These are phyloP conservation scores for Crotophaga sulcirostris DNA, from an alignment of 2,113 vertebrate species.

Conservation along the genomic window DNA sequence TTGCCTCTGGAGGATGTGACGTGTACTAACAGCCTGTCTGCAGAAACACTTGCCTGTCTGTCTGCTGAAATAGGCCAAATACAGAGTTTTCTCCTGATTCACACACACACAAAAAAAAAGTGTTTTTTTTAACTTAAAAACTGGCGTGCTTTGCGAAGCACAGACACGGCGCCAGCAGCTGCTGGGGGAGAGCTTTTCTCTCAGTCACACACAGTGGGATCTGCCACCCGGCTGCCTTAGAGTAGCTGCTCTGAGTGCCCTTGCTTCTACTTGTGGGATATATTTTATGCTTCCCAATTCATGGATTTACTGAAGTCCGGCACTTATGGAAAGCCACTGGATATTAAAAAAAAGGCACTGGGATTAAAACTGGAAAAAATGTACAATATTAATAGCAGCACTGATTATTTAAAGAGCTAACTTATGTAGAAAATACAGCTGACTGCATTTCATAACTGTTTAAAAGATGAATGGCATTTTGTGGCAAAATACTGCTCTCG, in stretches of 20 bases:
- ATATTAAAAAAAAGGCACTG: neutral
- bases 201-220: neutral
- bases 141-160: accelerated
- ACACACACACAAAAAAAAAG: neutral
- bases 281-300: neutral
- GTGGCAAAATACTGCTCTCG: neutral
- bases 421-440: neutral
- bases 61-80: neutral
- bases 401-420: neutral
- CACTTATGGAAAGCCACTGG: neutral
- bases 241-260: neutral
- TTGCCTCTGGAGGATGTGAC: conserved; percentile 31
- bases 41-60: conserved; percentile 30
- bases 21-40: neutral
- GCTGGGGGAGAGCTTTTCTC: neutral
- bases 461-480: neutral
- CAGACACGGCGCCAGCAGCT: accelerated
- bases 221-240: neutral
- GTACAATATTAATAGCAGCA: neutral
- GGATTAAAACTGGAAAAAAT: neutral
- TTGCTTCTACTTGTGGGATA: neutral
- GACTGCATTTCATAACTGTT: neutral
- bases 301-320: neutral
- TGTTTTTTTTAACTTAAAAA: neutral
- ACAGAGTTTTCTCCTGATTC: neutral